phyloP scores from a whole-genome alignment of 2,888 invertebrate species.

The Venustoraphidia nigricollis region DNA sequence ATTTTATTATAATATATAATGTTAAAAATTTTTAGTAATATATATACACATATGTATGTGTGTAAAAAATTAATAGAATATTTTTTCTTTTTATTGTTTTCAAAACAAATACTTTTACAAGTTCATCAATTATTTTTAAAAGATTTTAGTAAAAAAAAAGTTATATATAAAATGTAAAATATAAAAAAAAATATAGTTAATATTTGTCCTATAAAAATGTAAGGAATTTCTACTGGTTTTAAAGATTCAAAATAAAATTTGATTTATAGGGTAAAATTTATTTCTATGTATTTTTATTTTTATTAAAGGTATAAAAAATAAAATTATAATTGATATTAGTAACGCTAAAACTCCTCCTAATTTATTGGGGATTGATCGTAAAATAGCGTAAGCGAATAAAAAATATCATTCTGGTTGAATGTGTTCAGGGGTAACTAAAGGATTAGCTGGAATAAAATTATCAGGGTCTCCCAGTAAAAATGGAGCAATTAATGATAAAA shows the following conservation, averaged over 20 bases:
- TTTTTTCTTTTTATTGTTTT: no score
- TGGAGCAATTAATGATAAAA: constrained; percentile 37
- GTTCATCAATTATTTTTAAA: no score
- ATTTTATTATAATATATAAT: no score
- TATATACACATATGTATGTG: no score
- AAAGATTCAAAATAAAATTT: constrained; percentile 43
- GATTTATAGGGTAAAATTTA: constrained; percentile 43
- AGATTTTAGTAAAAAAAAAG: no score
- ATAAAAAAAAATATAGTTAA: no score
- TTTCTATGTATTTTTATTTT: constrained; percentile 39
- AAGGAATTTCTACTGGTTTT: no score
- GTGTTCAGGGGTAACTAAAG: constrained; percentile 52
- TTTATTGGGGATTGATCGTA: constrained; percentile 69
- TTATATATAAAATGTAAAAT: no score
- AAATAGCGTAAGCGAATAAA: constrained; percentile 65
- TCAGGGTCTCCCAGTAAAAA: constrained; percentile 51
- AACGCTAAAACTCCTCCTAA: constrained; percentile 56
- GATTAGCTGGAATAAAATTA: constrained; percentile 57
- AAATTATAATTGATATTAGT: constrained; percentile 48
- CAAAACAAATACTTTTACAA: no score
- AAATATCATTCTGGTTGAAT: constrained; percentile 81
- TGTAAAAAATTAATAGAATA: no score
- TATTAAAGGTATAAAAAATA: constrained; percentile 42
- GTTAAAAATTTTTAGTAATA: no score
- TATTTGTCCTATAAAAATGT: no score